A percentile compares a stretch with the other conserved stretches of the same genome.
Conservation (phyloP, 2,797 vertebrate species). For the Chaetophractus vellerosus region DNA sequence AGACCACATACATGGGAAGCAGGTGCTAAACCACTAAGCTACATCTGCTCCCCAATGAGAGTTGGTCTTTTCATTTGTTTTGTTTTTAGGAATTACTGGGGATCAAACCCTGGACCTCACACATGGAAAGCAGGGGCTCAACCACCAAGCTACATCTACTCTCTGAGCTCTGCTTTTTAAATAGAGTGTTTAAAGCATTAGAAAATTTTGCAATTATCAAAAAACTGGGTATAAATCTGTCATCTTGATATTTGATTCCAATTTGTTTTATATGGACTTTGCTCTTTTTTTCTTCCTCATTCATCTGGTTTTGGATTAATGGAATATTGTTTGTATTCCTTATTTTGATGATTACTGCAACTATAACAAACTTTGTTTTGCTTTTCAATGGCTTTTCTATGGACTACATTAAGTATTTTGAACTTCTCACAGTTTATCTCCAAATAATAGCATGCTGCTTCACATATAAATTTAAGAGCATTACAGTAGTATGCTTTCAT, state of each 20-base stretch:
- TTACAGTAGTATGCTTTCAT: background rate
- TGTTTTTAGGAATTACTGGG: too few relatives aligned
- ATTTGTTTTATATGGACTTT: too few relatives aligned
- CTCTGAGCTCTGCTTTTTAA: background rate
- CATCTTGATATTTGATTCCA: too few relatives aligned
- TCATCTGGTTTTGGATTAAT: background rate
- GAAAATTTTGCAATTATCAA: background rate
- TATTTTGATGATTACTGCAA: background rate
- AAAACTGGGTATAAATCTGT: background rate
- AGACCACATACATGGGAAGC: too few relatives aligned
- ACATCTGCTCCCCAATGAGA: too few relatives aligned
- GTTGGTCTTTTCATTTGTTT: too few relatives aligned
- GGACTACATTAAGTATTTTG: background rate
- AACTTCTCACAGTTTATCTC: background rate
- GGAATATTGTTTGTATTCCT: background rate
- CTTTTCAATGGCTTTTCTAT: background rate
- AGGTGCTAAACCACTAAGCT: too few relatives aligned
- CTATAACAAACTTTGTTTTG: background rate
- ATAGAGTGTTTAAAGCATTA: background rate
- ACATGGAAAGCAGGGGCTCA: too few relatives aligned
- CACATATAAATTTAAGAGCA: background rate
- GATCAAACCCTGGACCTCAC: too few relatives aligned
- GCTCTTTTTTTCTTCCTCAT: background rate
- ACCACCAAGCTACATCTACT: too few relatives aligned
- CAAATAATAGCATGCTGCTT: background rate